Percentiles rank a stretch among this genome's conserved stretches.
These are phyloP conservation scores for Drosophila multiciliata DNA, from an alignment of 2,888 invertebrate species.

Conservation along the genomic window DNA sequence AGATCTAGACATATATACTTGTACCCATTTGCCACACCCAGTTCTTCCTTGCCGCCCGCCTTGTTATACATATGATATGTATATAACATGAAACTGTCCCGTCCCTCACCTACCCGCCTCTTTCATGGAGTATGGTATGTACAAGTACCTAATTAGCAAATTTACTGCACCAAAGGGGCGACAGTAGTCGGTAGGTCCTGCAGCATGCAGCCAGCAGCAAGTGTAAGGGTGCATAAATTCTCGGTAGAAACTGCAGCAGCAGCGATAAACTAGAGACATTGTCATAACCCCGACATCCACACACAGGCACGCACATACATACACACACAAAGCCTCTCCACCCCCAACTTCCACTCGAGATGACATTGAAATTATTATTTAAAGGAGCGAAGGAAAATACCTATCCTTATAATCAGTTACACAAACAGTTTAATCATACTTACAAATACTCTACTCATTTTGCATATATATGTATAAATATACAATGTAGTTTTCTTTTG, in stretches of 20 bases:
- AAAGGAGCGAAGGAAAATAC: neutral
- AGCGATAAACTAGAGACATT: slow-evolving; percentile 2
- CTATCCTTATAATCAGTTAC: neutral
- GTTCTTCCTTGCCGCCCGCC: neutral
- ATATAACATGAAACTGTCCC: neutral
- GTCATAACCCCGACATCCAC: slow-evolving; percentile 1
- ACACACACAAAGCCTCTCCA: neutral
- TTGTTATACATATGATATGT: neutral
- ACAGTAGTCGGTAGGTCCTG: neutral
- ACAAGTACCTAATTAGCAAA: slow-evolving; percentile 15
- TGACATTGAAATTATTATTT: neutral
- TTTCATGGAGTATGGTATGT: neutral
- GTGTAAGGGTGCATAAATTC: slow-evolving; percentile 2
- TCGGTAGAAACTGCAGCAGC: neutral
- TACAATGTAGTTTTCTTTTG: neutral
- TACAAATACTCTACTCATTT: neutral
- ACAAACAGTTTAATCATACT: neutral
- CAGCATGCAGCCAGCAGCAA: neutral
- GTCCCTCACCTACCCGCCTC: neutral
- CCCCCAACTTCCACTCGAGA: neutral
- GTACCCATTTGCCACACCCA: neutral
- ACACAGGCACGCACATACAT: neutral
- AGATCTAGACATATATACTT: neutral
- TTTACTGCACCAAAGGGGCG: neutral
- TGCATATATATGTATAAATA: neutral